phyloP scores from a whole-genome alignment of 2,888 invertebrate species.

The Hymenopus coronatus region DNA sequence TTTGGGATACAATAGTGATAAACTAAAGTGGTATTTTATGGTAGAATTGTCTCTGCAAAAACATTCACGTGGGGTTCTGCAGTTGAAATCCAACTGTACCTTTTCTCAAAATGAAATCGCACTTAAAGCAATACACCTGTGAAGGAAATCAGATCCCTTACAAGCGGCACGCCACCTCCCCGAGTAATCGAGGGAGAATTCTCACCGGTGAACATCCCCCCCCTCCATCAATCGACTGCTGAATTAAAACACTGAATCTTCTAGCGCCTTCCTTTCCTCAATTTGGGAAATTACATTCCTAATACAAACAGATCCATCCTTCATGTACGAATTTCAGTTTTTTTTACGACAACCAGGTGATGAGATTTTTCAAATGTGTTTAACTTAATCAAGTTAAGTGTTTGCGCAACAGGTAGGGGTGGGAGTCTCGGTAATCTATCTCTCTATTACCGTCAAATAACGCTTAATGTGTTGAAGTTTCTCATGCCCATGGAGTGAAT shows the following conservation, averaged over 20 bases:
- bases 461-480: too few species aligned
- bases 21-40: too few species aligned
- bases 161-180: background rate
- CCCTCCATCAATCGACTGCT: background rate
- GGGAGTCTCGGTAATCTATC: too few species aligned
- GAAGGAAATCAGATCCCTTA: background rate
- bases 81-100: background rate
- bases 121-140: background rate
- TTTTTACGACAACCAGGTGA: background rate
- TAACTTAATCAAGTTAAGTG: background rate
- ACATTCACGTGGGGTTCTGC: background rate
- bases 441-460: too few species aligned
- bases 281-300: background rate
- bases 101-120: background rate
- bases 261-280: background rate
- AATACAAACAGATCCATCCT: background rate
- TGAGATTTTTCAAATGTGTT: background rate
- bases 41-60: background rate
- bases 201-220: background rate
- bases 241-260: background rate
- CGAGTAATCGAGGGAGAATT: background rate
- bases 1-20: too few species aligned
- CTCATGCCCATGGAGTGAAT: too few species aligned
- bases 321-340: background rate
- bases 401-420: background rate